Conservation (phyloP, 2,888 invertebrate species). For the Ectemnius lituratus region DNA sequence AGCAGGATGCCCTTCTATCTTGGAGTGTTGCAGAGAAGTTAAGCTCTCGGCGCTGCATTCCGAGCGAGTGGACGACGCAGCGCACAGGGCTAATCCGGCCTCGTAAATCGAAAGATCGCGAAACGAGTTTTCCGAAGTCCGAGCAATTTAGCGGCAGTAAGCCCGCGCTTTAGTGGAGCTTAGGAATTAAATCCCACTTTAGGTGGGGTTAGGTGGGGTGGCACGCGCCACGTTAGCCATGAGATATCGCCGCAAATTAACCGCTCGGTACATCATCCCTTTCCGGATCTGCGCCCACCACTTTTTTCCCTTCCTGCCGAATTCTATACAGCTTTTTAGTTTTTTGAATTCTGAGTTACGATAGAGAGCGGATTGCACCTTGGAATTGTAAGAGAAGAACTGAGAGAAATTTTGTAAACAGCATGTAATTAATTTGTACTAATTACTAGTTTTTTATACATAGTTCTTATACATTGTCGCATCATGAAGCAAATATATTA, state of each 20-base stretch:
- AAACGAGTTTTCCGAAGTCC: constrained; percentile 42
- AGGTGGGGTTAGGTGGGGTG: background rate
- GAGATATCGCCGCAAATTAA: constrained; percentile 46
- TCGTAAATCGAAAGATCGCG: constrained; percentile 47
- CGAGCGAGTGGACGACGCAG: too few species aligned
- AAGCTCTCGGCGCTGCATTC: background rate
- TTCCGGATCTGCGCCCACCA: background rate
- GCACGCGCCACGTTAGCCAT: constrained; percentile 17
- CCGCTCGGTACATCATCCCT: background rate
- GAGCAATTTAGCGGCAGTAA: constrained; percentile 45
- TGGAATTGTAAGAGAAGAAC: too few species aligned
- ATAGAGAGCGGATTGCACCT: too few species aligned
- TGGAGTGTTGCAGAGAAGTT: too few species aligned
- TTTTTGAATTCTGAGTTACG: too few species aligned
- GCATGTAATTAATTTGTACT: too few species aligned
- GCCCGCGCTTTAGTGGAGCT: constrained; percentile 43
- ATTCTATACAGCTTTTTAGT: too few species aligned
- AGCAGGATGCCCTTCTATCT: too few species aligned
- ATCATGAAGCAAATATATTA: too few species aligned
- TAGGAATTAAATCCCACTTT: constrained; percentile 44
- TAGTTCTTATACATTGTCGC: too few species aligned
- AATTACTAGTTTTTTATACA: too few species aligned
- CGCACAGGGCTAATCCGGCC: constrained; percentile 30
- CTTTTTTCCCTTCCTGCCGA: background rate
- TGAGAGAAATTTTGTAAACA: too few species aligned